Evolutionary conservation across 2,797 vertebrate genomes (phyloP).

Genomic region (Myotis pilosus): DNA sequence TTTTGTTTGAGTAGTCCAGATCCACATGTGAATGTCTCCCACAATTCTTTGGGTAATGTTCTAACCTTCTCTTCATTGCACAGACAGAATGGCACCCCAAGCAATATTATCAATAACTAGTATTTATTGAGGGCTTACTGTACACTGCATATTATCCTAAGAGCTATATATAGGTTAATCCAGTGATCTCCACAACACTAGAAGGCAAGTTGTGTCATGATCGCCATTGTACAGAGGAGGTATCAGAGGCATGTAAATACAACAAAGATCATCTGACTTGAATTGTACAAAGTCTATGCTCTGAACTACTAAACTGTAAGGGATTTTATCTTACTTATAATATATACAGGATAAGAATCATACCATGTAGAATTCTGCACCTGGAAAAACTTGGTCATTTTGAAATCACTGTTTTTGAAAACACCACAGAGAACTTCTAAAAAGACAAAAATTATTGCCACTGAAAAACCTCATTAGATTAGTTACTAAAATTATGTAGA

Average conservation of each 20-base stretch:
- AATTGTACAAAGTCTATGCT: background rate
- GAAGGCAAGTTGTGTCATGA: background rate
- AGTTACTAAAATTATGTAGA: conserved; percentile 9
- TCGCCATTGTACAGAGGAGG: background rate
- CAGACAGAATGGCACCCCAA: background rate
- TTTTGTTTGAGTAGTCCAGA: conserved; percentile 18
- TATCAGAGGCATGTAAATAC: background rate
- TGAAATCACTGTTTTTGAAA: conserved; percentile 25
- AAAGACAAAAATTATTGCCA: background rate
- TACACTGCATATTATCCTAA: background rate
- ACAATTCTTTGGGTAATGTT: background rate
- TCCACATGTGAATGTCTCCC: background rate
- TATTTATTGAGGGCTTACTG: background rate
- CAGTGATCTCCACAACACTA: background rate
- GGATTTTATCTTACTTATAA: conserved; percentile 24
- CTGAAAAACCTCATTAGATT: conserved; percentile 1
- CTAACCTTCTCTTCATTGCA: background rate
- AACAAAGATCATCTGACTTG: background rate
- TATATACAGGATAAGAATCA: background rate
- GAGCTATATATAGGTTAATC: background rate
- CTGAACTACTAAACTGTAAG: background rate
- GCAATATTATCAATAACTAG: background rate
- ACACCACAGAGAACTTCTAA: background rate
- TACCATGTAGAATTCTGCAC: background rate
- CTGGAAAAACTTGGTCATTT: background rate